Base-by-base conservation (phyloP, 2,888 invertebrate genomes). In the Disparrhopalites patrizii region DNA sequence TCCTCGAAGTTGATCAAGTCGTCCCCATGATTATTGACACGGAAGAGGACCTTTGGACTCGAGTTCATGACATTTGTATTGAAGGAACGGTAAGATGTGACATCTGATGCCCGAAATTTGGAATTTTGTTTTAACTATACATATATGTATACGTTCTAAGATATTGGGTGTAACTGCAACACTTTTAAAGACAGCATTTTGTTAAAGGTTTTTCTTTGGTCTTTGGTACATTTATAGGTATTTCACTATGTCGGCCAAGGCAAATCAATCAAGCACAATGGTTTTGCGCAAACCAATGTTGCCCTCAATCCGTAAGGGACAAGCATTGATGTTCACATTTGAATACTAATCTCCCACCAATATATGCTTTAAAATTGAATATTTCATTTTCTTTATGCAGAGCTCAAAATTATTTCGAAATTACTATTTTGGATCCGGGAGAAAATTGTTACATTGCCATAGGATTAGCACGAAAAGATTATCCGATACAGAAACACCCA, bases 361-460 rank as follows among this genome's bases (percentile, higher is more conserved):
- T 36, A 36, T 47, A n/a, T 23, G 20, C n/a, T 47, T 47, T 47
- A 47, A 2, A 40, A 10, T 4, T 5, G 13, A 3, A 23, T 3
- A 23, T 2, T 23, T 23, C 25, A 4, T 23, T 40, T 43, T 5
- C 13, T 28, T 27, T 58, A 28, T 60, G 3, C 20, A 60, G 60
- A 47, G 79, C 81, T 36, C 79, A 79, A 68, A 82, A 83, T 75
- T 83, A 83, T 76, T 83, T 82, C 79, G 82, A 83, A 78, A 80
- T 83, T 69, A 82, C 82, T 76, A 82, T 83, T 61, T 74, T 82
- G 38, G 82, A 83, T 70, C 82, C 82, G 2, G 83, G 83, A 28
- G 81, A 82, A 76, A 81, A 79, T 73, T 82, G 82, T 72, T 83
- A 81, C 75, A 82, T 83, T 67, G 82, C 82, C 28, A 82, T 83